Evolutionary conservation across 2,888 invertebrate genomes (phyloP).

Genomic region (Andrena hattorfiana): DNA sequence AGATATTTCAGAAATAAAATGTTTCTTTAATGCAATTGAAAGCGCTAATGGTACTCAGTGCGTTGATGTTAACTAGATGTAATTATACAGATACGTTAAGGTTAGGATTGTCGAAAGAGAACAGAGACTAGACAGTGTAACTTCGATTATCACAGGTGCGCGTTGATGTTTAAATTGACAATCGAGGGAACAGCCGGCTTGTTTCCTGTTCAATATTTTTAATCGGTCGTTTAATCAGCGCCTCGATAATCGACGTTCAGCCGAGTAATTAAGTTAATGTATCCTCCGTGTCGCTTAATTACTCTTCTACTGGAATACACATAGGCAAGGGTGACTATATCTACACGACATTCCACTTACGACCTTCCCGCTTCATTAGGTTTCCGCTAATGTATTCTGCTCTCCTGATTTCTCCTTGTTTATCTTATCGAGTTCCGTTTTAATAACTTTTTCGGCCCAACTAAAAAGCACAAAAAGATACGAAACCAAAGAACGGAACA

Average conservation of each 20-base stretch:
- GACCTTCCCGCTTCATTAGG: constrained; percentile 29
- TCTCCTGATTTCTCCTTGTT: constrained; percentile 37
- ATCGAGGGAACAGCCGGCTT: background rate
- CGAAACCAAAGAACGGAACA: background rate
- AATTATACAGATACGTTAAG: background rate
- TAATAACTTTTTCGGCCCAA: constrained; percentile 32
- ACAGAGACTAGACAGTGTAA: constrained; percentile 2
- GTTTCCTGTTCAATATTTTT: background rate
- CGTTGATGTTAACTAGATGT: constrained; percentile 14
- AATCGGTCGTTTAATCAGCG: background rate
- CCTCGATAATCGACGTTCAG: constrained; percentile 37
- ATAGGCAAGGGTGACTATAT: constrained; percentile 57
- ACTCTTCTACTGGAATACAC: constrained; percentile 42
- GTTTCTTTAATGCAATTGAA: background rate
- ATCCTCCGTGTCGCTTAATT: constrained; percentile 41
- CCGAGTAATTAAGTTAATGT: constrained; percentile 38
- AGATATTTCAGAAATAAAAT: background rate
- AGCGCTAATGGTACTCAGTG: constrained; percentile 24
- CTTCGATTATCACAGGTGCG: constrained; percentile 12
- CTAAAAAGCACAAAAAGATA: background rate
- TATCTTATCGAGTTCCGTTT: constrained; percentile 26
- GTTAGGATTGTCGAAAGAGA: constrained; percentile 8
- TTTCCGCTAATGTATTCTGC: constrained; percentile 37
- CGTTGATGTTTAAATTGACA: background rate
- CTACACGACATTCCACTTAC: constrained; percentile 48